Evolutionary conservation across 2,113 vertebrate species (phyloP).

Genomic region (Polyodon spathula): DNA sequence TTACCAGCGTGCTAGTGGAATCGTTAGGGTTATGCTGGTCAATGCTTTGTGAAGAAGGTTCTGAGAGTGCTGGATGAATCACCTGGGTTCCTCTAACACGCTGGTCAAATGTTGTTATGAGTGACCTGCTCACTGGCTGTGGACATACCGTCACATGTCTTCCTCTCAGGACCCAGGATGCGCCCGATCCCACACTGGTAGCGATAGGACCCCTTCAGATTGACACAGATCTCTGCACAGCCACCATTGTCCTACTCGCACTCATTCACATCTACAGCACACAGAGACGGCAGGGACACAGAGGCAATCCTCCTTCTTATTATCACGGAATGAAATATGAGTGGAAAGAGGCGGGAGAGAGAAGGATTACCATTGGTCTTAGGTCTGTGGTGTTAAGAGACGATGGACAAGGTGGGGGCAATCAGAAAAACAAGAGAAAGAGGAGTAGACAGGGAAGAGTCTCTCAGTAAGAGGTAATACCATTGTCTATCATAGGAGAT

Average conservation of each 20-base stretch:
- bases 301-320: background rate
- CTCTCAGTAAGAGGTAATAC: too few relatives aligned
- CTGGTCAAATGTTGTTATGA: too few relatives aligned
- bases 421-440: constrained; percentile 75
- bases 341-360: background rate
- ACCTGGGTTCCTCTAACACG: too few relatives aligned
- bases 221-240: constrained; percentile 81
- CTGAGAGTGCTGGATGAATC: too few relatives aligned
- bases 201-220: constrained; percentile 80
- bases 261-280: constrained; percentile 79
- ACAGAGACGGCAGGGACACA: constrained; percentile 5
- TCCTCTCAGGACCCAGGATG: constrained; percentile 60
- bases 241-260: constrained; percentile 79
- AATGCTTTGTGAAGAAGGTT: too few relatives aligned
- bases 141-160: constrained; percentile 71
- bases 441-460: constrained; percentile 91
- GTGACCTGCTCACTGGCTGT: too few relatives aligned
- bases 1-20: too few relatives aligned
- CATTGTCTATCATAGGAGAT: too few relatives aligned
- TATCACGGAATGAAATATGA: constrained; percentile 3
- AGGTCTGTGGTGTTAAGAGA: too few relatives aligned
- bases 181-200: constrained; percentile 76
- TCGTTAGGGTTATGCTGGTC: too few relatives aligned
- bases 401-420: too few relatives aligned
- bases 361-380: background rate